These are phyloP conservation scores for Arctia plantaginis DNA, from an alignment of 2,888 invertebrate species.

Conservation along the genomic window DNA sequence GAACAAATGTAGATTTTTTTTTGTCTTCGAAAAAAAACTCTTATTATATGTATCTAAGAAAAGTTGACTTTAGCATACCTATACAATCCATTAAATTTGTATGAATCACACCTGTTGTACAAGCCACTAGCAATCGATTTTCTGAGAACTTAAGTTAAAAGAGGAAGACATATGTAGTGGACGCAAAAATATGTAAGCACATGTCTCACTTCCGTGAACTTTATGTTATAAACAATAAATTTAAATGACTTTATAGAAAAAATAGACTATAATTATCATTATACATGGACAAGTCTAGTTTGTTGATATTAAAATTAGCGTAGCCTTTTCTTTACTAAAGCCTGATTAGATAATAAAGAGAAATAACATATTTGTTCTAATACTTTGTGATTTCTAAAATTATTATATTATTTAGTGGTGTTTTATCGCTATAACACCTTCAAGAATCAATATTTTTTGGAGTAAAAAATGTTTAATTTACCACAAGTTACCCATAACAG, in stretches of 20 bases:
- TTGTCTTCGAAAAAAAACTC: slow-evolving; percentile 21
- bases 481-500: background rate
- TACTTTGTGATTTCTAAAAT: background rate
- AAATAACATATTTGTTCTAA: background rate
- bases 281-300: background rate
- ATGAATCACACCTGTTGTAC: background rate
- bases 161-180: background rate
- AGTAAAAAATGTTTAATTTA: background rate
- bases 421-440: background rate
- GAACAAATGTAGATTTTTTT: slow-evolving; percentile 25
- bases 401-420: background rate
- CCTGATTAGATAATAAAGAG: background rate
- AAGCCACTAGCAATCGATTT: background rate
- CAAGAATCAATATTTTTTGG: background rate
- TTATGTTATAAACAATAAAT: background rate
- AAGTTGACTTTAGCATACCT: slow-evolving; percentile 5
- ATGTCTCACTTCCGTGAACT: background rate
- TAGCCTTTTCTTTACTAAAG: background rate
- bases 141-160: background rate
- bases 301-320: background rate
- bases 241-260: background rate
- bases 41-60: slow-evolving; percentile 25
- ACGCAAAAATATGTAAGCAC: background rate
- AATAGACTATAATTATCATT: background rate
- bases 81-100: background rate